These are phyloP conservation scores for Abrostola triplasia DNA, from an alignment of 2,888 invertebrate species.

Conservation along the genomic window DNA sequence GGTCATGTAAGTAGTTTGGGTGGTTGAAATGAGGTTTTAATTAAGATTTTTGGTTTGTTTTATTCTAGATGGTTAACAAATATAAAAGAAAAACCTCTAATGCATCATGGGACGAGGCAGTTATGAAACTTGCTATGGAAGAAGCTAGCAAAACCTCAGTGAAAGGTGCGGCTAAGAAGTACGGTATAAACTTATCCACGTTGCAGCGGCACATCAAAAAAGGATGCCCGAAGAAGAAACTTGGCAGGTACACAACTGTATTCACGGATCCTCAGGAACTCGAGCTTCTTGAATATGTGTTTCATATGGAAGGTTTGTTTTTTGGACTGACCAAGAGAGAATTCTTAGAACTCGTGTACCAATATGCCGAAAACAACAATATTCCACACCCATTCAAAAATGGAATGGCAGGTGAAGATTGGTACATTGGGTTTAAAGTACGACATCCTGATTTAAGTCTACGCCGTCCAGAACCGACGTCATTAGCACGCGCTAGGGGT, in stretches of 20 bases:
- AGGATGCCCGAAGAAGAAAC: slow-evolving; percentile 21
- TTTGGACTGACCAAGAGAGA: no score
- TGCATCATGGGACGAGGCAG: slow-evolving; percentile 32
- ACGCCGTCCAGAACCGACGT: neutral
- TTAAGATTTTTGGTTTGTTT: slow-evolving; percentile 13
- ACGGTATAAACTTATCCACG: slow-evolving; percentile 30
- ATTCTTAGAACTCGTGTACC: no score
- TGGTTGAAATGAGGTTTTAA: slow-evolving; percentile 11
- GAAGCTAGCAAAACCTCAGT: slow-evolving; percentile 32
- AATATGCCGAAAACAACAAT: no score
- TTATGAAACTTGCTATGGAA: slow-evolving; percentile 30
- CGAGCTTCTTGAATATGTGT: neutral
- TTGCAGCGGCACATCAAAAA: slow-evolving; percentile 33
- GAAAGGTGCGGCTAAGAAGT: slow-evolving; percentile 27
- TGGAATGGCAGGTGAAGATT: neutral
- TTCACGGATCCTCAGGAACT: neutral
- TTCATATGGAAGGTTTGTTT: no score
- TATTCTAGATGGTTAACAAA: slow-evolving; percentile 2
- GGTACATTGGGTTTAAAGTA: neutral
- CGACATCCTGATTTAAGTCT: neutral
- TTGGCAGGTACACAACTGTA: slow-evolving; percentile 17
- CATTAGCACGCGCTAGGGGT: neutral
- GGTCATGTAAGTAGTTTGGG: slow-evolving; percentile 4
- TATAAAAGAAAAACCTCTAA: neutral
- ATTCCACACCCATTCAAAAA: no score